Evolutionary conservation across 2,113 vertebrate species (phyloP).

Genomic region (Corapipo altera): DNA sequence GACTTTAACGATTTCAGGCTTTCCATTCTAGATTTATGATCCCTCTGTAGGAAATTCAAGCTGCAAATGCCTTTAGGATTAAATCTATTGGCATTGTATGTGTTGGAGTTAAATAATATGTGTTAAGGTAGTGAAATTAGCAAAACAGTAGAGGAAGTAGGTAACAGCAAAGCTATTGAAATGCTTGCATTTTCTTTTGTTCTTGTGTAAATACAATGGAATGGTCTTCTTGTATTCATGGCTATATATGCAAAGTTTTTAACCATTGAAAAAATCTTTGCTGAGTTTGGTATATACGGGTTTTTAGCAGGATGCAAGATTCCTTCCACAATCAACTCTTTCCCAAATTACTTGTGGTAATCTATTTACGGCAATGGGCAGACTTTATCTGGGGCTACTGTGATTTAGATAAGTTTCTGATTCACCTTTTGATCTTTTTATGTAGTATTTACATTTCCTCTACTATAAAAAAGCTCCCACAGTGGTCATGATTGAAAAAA

Average conservation of each 20-base stretch:
- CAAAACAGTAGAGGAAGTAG: neutral
- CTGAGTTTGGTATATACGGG: neutral
- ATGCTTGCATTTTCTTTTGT: neutral
- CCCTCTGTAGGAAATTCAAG: constrained; percentile 14
- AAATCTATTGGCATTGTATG: neutral
- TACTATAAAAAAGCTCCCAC: neutral
- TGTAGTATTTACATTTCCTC: neutral
- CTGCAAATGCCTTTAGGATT: constrained; percentile 51
- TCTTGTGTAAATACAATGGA: neutral
- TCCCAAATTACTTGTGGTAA: neutral
- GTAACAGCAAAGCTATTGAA: neutral
- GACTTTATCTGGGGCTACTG: neutral
- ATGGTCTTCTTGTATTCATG: neutral
- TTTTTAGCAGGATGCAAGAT: neutral
- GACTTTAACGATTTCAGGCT: constrained; percentile 85
- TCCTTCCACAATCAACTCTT: neutral
- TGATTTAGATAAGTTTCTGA: constrained; percentile 30
- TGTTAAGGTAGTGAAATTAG: neutral
- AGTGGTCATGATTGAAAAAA: neutral
- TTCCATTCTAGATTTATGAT: constrained; percentile 73
- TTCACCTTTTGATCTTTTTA: constrained; percentile 41
- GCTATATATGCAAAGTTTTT: neutral
- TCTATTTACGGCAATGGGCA: neutral
- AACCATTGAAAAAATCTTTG: neutral
- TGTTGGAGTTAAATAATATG: neutral